These are phyloP conservation scores for Dryobotodes eremita DNA, from an alignment of 2,888 invertebrate genomes.

Conservation along the genomic window DNA sequence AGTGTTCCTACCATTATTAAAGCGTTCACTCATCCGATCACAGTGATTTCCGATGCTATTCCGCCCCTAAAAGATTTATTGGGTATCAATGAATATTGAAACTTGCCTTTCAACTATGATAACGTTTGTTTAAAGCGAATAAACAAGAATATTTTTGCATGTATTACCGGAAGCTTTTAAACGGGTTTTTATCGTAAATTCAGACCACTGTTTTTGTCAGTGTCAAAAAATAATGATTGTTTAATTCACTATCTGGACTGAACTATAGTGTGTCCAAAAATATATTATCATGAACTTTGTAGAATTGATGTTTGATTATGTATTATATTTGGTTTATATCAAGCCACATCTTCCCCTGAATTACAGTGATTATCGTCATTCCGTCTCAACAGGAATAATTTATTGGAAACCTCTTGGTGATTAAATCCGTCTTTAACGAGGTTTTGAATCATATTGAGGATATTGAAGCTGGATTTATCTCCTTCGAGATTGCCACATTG, in stretches of 20 bases:
- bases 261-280: background rate
- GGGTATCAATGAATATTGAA: slow-evolving; percentile 4
- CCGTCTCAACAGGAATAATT: slow-evolving; percentile 23
- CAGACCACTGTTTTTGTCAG: background rate
- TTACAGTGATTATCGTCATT: slow-evolving; percentile 26
- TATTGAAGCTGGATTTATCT: slow-evolving; percentile 22
- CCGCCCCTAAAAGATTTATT: slow-evolving; percentile 21
- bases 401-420: slow-evolving; percentile 47
- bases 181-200: background rate
- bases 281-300: background rate
- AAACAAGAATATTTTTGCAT: background rate
- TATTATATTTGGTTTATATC: background rate
- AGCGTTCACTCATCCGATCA: slow-evolving; percentile 43
- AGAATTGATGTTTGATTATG: no score
- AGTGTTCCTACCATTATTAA: slow-evolving; percentile 34
- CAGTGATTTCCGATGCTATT: slow-evolving; percentile 19
- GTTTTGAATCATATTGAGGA: slow-evolving; percentile 39
- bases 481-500: slow-evolving; percentile 30
- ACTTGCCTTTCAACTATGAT: background rate
- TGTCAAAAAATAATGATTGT: background rate
- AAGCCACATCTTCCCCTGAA: background rate
- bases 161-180: background rate
- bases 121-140: background rate
- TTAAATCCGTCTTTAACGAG: slow-evolving; percentile 47
- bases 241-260: background rate